Percentiles rank a stretch among this genome's conserved stretches.
Evolutionary conservation across 2,113 vertebrate genomes (phyloP).

Genomic region (Pontoporia blainvillei): DNA sequence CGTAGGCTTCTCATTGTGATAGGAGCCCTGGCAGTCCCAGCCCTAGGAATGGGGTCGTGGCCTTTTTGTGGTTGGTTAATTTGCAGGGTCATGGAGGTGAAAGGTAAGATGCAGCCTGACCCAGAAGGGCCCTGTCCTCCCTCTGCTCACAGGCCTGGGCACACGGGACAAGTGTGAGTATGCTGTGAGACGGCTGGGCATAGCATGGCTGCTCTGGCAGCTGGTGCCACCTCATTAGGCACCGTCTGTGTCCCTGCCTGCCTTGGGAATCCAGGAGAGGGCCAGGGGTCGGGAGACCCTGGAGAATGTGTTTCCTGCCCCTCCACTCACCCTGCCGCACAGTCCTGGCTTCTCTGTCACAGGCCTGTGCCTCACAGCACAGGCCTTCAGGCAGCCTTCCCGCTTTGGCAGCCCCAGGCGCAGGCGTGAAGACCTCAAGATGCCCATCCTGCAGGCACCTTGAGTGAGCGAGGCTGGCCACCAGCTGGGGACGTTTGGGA

Average conservation of each 20-base stretch:
- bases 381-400: not conserved
- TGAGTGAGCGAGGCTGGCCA: not conserved
- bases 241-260: not conserved
- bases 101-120: not conserved
- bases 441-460: not conserved
- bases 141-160: not conserved
- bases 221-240: not conserved
- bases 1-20: not conserved
- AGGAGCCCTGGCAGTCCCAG: not conserved
- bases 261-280: not conserved
- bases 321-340: not conserved
- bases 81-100: not conserved
- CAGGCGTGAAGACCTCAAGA: not conserved
- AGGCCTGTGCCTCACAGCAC: slow-evolving; percentile 77
- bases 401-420: not conserved
- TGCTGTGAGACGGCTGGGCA: not conserved
- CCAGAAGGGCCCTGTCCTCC: not conserved
- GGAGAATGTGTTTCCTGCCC: not conserved
- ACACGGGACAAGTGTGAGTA: not conserved
- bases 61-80: not conserved
- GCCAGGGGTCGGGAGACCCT: not conserved
- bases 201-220: not conserved
- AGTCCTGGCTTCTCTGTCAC: slow-evolving; percentile 79
- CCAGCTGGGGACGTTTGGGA: not conserved
- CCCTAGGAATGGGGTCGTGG: not conserved